A percentile compares a stretch with the other conserved stretches of the same genome.
Conservation (phyloP, 2,113 vertebrate genomes). For the Eolophus roseicapilla region DNA sequence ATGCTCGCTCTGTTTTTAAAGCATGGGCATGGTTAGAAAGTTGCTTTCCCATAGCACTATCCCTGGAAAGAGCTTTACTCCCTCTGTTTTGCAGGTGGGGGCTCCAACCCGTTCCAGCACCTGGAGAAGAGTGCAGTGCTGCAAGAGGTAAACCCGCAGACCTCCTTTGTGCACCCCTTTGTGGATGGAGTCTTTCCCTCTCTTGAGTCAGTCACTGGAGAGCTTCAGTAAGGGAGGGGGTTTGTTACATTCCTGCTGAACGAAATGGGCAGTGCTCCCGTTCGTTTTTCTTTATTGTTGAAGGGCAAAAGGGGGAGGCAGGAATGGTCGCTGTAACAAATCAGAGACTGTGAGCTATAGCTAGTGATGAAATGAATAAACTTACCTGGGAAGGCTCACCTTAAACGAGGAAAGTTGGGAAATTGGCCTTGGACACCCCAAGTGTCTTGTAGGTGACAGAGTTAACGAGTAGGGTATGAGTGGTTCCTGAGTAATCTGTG, state of each 20-base stretch:
- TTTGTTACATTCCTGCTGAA: background rate
- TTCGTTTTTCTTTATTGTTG: background rate
- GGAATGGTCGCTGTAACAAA: background rate
- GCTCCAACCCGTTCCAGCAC: conserved; percentile 81
- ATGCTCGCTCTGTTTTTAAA: background rate
- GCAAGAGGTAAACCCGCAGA: conserved; percentile 77
- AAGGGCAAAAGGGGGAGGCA: background rate
- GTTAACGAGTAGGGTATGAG: background rate
- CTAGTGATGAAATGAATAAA: background rate
- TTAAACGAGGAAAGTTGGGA: background rate
- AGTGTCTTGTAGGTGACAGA: background rate
- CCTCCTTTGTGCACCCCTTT: background rate
- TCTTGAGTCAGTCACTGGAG: background rate
- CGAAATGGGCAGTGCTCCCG: background rate
- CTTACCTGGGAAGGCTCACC: background rate
- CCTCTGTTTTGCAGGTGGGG: conserved; percentile 70
- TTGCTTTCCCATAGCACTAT: background rate
- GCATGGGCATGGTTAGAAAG: background rate
- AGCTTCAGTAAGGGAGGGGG: background rate
- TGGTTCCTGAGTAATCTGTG: background rate
- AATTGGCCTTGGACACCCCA: background rate
- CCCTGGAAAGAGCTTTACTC: background rate
- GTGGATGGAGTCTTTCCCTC: background rate
- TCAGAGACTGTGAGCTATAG: background rate
- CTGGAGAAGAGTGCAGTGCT: conserved; percentile 83